Evolutionary conservation across 2,888 invertebrate species (phyloP), one percentile per base, ranked within the genome.

Genomic region (Folsomia candida): DNA sequence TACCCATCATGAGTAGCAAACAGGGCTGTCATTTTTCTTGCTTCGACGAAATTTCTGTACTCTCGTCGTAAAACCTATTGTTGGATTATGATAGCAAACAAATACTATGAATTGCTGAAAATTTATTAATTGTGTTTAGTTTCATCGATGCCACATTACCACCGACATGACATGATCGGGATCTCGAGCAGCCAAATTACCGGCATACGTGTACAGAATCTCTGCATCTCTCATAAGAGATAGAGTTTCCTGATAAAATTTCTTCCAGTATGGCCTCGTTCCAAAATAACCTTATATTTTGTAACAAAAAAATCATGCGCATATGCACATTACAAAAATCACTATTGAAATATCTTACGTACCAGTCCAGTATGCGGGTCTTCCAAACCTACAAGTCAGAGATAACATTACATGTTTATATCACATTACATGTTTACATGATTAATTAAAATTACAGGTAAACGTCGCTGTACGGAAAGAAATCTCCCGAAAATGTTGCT

Each of bases 341-440:
- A 9, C 22, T 58, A 58, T n/a, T 58, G n/a, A 20, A 58, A 58
- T 14, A 14, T 58, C 9, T 66, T 61, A 51, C 61, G 67, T 0
- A 97, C 98, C 1, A n/a, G 94, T 96, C 98, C 98, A 98, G 83
- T 97, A 97, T 0, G 95, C 94, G 0, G 95, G 74, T 24, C 64
- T 87, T 0, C 94, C 94, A 82, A 94, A n/a, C n/a, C n/a, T n/a
- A n/a, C n/a, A n/a, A n/a, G n/a, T n/a, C n/a, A n/a, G n/a, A n/a
- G n/a, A n/a, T n/a, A n/a, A n/a, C n/a, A n/a, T n/a, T n/a, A n/a
- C n/a, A 94, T 51, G 92, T 90, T 81, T 92, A 93, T 74, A 95
- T 67, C 29, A 67, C 70, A 0, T 29, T 54, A 51, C 27, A 61
- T 27, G 20, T 14, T 27, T n/a, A 61, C 20, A 26, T 28, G 29